Percentiles rank a stretch among this genome's conserved stretches.
Evolutionary conservation across 2,797 vertebrate genomes (phyloP).

Genomic region (Pseudochirops corinnae): DNA sequence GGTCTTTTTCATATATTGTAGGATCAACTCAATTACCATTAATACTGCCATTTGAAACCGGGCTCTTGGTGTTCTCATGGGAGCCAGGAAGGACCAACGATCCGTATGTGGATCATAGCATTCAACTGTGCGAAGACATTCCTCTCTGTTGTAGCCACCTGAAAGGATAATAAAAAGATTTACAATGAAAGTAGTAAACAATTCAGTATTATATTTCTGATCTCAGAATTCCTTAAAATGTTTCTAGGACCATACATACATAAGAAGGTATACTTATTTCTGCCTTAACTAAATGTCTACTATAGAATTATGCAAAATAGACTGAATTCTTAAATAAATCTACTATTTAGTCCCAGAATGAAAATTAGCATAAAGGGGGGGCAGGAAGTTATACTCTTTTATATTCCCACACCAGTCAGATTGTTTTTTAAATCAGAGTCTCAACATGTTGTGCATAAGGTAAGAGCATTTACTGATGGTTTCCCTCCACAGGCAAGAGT

Average conservation of each 20-base stretch:
- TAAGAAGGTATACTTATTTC: background rate
- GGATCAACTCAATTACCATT: conserved; percentile 88
- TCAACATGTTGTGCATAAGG: background rate
- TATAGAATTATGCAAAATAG: background rate
- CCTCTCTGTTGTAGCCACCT: conserved; percentile 99
- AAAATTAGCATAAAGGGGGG: conserved; percentile 1
- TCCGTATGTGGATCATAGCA: conserved; percentile 94
- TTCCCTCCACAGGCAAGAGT: background rate
- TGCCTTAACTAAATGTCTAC: conserved; percentile 36
- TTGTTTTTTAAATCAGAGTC: conserved; percentile 11
- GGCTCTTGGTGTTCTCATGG: conserved; percentile 97
- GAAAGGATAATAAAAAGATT: conserved; percentile 45
- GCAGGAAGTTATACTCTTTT: background rate
- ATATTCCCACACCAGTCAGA: background rate
- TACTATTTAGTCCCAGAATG: conserved; percentile 18
- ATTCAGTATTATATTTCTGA: conserved; percentile 36
- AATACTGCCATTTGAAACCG: conserved; percentile 99
- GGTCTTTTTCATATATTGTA: background rate
- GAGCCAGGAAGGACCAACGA: conserved; percentile 95
- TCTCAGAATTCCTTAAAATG: conserved; percentile 34
- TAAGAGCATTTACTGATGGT: background rate
- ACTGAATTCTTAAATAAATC: background rate
- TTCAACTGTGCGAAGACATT: conserved; percentile 98
- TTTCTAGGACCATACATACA: conserved; percentile 16
- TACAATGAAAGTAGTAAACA: conserved; percentile 23